Percentiles rank a stretch among this genome's conserved stretches.
phyloP scores from a whole-genome alignment of 2,113 vertebrate species.

The Brachypteracias leptosomus region DNA sequence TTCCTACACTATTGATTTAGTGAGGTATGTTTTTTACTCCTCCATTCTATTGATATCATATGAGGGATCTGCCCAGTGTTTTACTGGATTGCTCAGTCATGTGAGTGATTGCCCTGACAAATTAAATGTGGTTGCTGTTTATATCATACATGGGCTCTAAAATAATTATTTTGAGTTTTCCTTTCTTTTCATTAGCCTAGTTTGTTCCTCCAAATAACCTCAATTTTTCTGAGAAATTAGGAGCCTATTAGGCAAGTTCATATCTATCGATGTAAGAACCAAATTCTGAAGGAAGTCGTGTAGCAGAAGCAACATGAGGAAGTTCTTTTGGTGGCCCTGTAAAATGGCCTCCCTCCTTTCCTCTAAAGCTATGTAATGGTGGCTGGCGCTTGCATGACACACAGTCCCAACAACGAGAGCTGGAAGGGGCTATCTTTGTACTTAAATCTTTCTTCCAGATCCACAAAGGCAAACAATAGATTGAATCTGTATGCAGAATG shows the following conservation, averaged over 20 bases:
- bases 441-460: background rate
- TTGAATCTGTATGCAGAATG: background rate
- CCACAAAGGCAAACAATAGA: background rate
- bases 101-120: background rate
- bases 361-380: background rate
- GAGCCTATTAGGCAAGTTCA: background rate
- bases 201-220: background rate
- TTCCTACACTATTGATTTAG: background rate
- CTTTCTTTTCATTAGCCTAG: background rate
- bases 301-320: background rate
- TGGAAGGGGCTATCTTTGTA: background rate
- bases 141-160: background rate
- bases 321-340: background rate
- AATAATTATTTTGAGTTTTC: background rate
- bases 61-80: background rate
- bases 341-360: background rate
- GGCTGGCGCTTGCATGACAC: background rate
- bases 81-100: background rate
- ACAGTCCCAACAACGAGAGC: background rate
- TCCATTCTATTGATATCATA: background rate
- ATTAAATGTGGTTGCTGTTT: background rate
- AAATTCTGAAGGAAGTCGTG: background rate
- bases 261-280: background rate
- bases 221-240: background rate
- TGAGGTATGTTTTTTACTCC: background rate